Evolutionary conservation across 2,888 invertebrate genomes (phyloP), one percentile per base, ranked within the genome.

Genomic region (Baronia brevicornis): DNA sequence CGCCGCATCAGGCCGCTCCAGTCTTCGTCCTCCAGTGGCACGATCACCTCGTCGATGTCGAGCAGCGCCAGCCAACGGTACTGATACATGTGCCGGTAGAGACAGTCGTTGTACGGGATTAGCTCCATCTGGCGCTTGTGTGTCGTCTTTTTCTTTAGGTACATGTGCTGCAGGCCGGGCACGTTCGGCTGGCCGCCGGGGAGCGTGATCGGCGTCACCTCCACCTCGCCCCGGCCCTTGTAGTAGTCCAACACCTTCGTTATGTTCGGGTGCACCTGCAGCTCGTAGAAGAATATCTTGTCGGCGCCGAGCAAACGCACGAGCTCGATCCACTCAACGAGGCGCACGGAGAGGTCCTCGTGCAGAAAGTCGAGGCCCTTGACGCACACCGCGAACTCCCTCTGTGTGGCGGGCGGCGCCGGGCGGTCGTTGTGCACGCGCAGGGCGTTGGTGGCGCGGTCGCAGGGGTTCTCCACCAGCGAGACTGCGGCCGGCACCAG

Each of bases 31-130:
- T 90, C 88, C 48, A 92, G 82, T 4, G 97, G 97, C 90, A 97
- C 95, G 51, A 97, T 96, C 33, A 96, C 93, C 75, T 97, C 97
- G 75, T 97, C 97, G 44, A 95, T 93, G 68, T 97, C 97, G 30
- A 97, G 85, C 37, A 97, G 84, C n/a, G 94, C 94, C 32, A 96
- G 91, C 77, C 94, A 95, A 43, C 93, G 90, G 73, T 96, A 97
- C 44, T 91, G 87, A 68, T 96, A 94, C 84, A 97, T 89, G 65
- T 97, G 93, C 65, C 94, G 91, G 80, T 97, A 97, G 32, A 97
- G 87, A 61, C 97, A 97, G 72, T 97, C 97, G 72, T 97, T 97
- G 85, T 97, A 97, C 5, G 97, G 96, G 51, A 97, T 94, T 38
- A 97, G 87, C 75, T 97, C 97, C 79, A 96, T 96, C 69, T 96